These are phyloP conservation scores for Morphnarchus princeps DNA, from an alignment of 2,113 vertebrate genomes.

Conservation along the genomic window DNA sequence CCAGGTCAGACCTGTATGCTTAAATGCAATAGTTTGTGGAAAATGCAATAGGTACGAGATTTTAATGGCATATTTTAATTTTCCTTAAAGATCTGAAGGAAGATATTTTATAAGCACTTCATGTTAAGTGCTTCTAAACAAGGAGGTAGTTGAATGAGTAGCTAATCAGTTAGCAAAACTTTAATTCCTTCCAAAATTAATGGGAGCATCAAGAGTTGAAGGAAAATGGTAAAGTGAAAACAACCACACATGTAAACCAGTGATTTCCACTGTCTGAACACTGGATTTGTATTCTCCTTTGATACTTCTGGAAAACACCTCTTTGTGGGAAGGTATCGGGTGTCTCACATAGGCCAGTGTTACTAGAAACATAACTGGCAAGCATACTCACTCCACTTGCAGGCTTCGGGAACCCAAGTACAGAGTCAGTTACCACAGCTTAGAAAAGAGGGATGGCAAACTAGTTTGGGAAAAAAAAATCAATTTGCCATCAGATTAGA, in stretches of 20 bases:
- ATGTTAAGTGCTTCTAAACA: not conserved
- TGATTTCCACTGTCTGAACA: not conserved
- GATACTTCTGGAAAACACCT: not conserved
- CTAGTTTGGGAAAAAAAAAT: slow-evolving; percentile 40
- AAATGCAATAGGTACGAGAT: not conserved
- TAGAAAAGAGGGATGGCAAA: not conserved
- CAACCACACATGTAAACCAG: not conserved
- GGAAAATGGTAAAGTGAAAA: not conserved
- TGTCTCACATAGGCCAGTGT: not conserved
- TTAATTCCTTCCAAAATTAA: not conserved
- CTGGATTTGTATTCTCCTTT: not conserved
- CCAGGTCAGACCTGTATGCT: not conserved
- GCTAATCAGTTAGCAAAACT: not conserved
- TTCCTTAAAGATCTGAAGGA: not conserved
- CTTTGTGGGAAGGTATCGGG: not conserved
- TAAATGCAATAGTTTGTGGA: not conserved
- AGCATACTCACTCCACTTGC: not conserved
- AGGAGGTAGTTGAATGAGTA: not conserved
- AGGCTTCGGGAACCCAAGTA: not conserved
- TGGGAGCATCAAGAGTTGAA: not conserved
- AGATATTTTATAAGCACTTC: not conserved
- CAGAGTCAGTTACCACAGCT: not conserved
- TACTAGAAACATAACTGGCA: not conserved
- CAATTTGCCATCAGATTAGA: slow-evolving; percentile 55
- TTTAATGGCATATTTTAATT: not conserved